Evolutionary conservation across 1,140 invertebrate genomes (phyloP).

Genomic region (Globodera ellingtonae): DNA sequence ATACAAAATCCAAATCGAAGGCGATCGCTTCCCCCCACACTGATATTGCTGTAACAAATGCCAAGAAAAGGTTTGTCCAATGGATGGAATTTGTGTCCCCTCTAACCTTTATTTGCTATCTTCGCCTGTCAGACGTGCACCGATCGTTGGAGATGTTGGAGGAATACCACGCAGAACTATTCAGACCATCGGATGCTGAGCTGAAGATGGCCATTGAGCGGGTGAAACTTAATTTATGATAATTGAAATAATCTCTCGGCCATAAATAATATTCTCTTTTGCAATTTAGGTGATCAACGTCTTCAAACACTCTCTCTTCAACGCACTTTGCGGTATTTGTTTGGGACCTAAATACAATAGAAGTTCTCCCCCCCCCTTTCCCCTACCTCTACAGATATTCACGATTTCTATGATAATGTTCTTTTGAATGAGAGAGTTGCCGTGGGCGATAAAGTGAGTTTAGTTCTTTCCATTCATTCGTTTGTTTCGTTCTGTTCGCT

Average conservation of each 20-base stretch:
- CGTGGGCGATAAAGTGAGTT: conserved; percentile 3
- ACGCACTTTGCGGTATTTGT: conserved; percentile 48
- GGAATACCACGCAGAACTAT: conserved; percentile 48
- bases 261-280: not conserved
- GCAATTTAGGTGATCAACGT: conserved; percentile 36
- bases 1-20: not conserved
- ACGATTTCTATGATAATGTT: conserved; percentile 52
- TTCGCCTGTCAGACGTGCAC: conserved; percentile 45
- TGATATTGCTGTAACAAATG: conserved; percentile 5
- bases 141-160: conserved; percentile 48
- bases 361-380: not conserved
- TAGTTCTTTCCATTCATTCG: not conserved
- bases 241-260: not conserved
- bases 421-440: conserved; percentile 43
- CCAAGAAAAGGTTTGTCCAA: conserved; percentile 21
- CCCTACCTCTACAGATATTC: conserved; percentile 38
- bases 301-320: conserved; percentile 48
- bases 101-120: conserved; percentile 8
- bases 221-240: not conserved
- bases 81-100: not conserved
- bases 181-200: conserved; percentile 47
- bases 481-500: conserved; percentile 9
- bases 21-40: not conserved
- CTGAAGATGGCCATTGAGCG: conserved; percentile 41
- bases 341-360: not conserved